Evolutionary conservation across 2,797 vertebrate species (phyloP), one percentile per base, ranked within the genome.

Genomic region (Passerculus sandwichensis): DNA sequence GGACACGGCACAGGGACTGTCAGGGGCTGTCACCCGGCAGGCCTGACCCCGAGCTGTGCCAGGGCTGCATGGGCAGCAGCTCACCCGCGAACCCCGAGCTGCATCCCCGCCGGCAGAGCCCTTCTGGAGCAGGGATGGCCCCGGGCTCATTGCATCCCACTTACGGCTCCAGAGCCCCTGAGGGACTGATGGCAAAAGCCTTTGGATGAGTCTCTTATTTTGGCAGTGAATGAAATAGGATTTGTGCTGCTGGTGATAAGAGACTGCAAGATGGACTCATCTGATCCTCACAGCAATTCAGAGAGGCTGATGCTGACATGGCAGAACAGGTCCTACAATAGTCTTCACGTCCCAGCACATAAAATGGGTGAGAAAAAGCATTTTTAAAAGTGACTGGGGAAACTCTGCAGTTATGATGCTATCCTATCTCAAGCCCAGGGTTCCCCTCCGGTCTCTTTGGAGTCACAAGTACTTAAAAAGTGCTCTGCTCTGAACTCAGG

Each of bases 101-200:
- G 57, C 9, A 3, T 3, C 18, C 21, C 19, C 0, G 0, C 53
- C 15, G 72, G 47, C 72, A 47, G 38, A 82, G 51, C 72, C 22
- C 72, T 45, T 26, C n/a, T 0, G 0, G 11, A 38, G 87, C 11
- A 1, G 38, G 64, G 34, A 29, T 0, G 2, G 47, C 25, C 56
- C 40, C 64, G 1, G 3, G 77, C 62, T 69, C 32, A 2, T 48
- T 2, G 0, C 29, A n/a, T 79, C 75, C 67, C 40, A 10, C 47
- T 59, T 42, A 32, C 15, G 1, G 0, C 34, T 59, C 47, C 6
- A 2, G 38, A 89, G 29, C 44, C 60, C 62, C 51, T 0, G 0
- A 83, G 44, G 44, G 15, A 65, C 12, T 13, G 38, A 38, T 0
- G 5, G 40, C 56, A 85, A 89, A 76, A 62, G 36, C 51, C 60